These are phyloP conservation scores for Globodera ellingtonae DNA, from an alignment of 1,140 invertebrate species.

Conservation along the genomic window DNA sequence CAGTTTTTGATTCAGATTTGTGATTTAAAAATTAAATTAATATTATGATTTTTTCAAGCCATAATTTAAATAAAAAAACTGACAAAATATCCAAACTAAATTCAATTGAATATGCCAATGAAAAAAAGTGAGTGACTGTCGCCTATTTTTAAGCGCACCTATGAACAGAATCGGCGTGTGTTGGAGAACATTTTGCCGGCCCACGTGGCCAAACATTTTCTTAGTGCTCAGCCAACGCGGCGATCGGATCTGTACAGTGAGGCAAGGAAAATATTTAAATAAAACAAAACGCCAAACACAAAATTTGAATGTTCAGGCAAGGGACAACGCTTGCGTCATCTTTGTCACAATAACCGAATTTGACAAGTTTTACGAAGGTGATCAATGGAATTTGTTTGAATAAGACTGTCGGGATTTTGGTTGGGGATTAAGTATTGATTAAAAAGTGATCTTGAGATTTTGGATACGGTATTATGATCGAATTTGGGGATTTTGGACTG, in stretches of 20 bases:
- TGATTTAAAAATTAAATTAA: too few species aligned
- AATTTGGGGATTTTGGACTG: too few species aligned
- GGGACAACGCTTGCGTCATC: slow-evolving; percentile 84
- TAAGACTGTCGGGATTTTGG: too few species aligned
- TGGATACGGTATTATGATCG: background rate
- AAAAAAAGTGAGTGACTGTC: too few species aligned
- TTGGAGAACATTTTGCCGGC: slow-evolving; percentile 88
- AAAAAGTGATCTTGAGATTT: background rate
- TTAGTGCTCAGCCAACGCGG: slow-evolving; percentile 66
- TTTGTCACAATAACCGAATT: slow-evolving; percentile 94
- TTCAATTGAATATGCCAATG: too few species aligned
- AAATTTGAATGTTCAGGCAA: slow-evolving; percentile 65
- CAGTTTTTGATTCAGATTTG: background rate
- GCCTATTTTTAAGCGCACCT: slow-evolving; percentile 42
- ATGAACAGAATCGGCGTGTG: slow-evolving; percentile 69
- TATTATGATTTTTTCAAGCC: too few species aligned
- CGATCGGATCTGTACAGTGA: slow-evolving; percentile 54
- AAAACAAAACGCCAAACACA: background rate
- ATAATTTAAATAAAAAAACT: too few species aligned
- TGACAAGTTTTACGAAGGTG: slow-evolving; percentile 82
- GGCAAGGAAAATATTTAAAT: slow-evolving; percentile 4
- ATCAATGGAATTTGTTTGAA: too few species aligned
- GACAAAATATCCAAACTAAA: too few species aligned
- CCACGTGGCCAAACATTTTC: slow-evolving; percentile 89
- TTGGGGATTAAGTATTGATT: too few species aligned